phyloP scores from a whole-genome alignment of 2,113 vertebrate genomes.

The Procavia capensis region DNA sequence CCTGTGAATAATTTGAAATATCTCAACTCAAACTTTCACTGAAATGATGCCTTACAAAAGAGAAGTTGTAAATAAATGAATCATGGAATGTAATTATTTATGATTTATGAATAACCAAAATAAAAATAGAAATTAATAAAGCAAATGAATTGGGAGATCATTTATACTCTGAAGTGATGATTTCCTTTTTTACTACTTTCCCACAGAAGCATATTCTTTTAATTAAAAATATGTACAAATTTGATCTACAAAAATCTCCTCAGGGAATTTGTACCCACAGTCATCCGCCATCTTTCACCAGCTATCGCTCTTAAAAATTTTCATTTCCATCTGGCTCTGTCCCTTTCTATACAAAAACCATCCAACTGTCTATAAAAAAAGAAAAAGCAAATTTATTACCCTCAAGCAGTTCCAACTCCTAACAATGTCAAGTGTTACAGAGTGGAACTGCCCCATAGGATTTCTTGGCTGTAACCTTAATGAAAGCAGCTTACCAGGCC shows the following conservation, averaged over 20 bases:
- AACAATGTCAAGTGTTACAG: too few relatives aligned
- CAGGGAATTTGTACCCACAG: not conserved
- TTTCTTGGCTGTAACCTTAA: too few relatives aligned
- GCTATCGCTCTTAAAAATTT: not conserved
- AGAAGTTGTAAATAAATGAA: not conserved
- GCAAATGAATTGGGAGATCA: not conserved
- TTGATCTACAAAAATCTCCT: not conserved
- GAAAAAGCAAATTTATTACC: too few relatives aligned
- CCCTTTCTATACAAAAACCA: not conserved
- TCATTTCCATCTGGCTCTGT: not conserved
- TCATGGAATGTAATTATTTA: not conserved
- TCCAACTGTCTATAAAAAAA: not conserved
- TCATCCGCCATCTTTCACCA: not conserved
- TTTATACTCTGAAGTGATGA: not conserved
- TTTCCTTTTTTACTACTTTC: conserved; percentile 19
- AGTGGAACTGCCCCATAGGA: too few relatives aligned
- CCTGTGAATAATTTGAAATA: not conserved
- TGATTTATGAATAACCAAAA: not conserved
- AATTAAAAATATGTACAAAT: not conserved
- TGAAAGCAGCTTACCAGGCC: too few relatives aligned
- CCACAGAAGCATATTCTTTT: not conserved
- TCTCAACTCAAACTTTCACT: not conserved
- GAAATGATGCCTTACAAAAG: not conserved
- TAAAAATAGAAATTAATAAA: conserved; percentile 6
- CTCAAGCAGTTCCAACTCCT: too few relatives aligned